These are phyloP conservation scores for Periphyllus acericola DNA, from an alignment of 2,888 invertebrate genomes.

Conservation along the genomic window DNA sequence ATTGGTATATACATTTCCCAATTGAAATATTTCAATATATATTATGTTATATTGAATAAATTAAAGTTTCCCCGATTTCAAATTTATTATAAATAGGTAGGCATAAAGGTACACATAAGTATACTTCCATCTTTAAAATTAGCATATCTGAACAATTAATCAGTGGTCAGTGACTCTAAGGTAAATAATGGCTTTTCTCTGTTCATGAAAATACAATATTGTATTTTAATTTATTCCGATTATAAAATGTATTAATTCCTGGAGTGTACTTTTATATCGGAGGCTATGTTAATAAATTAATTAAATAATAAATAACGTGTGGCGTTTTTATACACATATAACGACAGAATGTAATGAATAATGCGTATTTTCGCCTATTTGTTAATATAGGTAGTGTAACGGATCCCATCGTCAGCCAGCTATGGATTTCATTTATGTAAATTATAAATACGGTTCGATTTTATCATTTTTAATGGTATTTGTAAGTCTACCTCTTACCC, in stretches of 20 bases:
- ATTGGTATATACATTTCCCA: background rate
- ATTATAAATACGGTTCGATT: background rate
- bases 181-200: background rate
- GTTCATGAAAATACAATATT: background rate
- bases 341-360: background rate
- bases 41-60: too few species aligned
- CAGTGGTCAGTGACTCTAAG: background rate
- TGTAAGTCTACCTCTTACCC: background rate
- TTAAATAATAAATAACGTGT: background rate
- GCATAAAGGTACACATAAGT: background rate
- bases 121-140: background rate
- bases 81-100: background rate
- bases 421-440: background rate
- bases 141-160: background rate
- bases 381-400: background rate
- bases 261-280: background rate
- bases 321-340: background rate
- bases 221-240: background rate
- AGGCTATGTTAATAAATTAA: background rate
- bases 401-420: background rate
- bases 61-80: background rate
- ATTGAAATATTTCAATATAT: background rate
- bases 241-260: background rate
- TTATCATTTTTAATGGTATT: background rate
- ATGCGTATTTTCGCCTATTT: background rate